Conservation (phyloP, 2,888 invertebrate species). For the Ormyrus pomaceus region DNA sequence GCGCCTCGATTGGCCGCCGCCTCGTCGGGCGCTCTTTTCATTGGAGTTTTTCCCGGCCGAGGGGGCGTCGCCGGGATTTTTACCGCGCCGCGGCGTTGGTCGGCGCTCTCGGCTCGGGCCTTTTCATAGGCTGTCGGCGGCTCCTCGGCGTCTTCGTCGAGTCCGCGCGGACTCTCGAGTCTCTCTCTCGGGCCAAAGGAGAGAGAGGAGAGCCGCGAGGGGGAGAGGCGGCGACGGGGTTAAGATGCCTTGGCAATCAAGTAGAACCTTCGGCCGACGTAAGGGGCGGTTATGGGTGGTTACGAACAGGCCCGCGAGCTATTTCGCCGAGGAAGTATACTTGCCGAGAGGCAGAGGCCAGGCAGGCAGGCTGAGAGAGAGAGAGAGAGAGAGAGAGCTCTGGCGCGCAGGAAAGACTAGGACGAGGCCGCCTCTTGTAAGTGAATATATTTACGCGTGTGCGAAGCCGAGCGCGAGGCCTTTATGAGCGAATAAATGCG, state of each 20-base stretch:
- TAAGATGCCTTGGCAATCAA: slow-evolving; percentile 76
- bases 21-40: slow-evolving; percentile 49
- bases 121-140: slow-evolving; percentile 54
- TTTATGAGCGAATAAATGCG: slow-evolving; percentile 44
- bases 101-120: slow-evolving; percentile 58
- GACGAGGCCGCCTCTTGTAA: slow-evolving; percentile 41
- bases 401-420: slow-evolving; percentile 11
- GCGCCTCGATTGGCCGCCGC: slow-evolving; percentile 54
- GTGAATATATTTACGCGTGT: slow-evolving; percentile 40
- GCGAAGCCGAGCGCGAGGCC: slow-evolving; percentile 10
- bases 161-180: background rate
- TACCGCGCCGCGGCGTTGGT: slow-evolving; percentile 37
- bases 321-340: slow-evolving; percentile 49
- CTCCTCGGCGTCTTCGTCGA: slow-evolving; percentile 58
- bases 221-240: slow-evolving; percentile 64
- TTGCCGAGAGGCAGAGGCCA: slow-evolving; percentile 8
- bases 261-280: slow-evolving; percentile 73
- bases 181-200: background rate
- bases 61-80: slow-evolving; percentile 69
- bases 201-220: slow-evolving; percentile 25
- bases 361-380: background rate
- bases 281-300: slow-evolving; percentile 74
- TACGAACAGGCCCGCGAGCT: slow-evolving; percentile 61
- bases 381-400: too few species aligned
- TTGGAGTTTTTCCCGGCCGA: slow-evolving; percentile 69